These are phyloP conservation scores for Macroglossus sobrinus DNA, from an alignment of 2,113 vertebrate genomes.

Conservation along the genomic window DNA sequence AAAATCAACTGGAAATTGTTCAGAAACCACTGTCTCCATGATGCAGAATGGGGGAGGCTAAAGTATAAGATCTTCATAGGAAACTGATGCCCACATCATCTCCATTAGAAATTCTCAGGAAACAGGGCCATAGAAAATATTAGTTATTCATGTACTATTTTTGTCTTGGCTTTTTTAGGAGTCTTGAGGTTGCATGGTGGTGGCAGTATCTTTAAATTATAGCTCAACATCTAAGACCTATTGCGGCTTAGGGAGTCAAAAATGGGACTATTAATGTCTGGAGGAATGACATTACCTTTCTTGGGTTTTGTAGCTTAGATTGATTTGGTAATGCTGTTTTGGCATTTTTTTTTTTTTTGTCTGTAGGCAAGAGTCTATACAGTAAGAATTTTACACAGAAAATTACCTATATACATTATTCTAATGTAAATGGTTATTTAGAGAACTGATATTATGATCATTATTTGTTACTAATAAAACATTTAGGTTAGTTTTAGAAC, in stretches of 20 bases:
- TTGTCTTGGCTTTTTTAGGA: not conserved
- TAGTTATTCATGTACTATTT: not conserved
- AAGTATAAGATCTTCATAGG: not conserved
- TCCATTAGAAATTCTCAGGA: not conserved
- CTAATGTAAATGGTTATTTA: slow-evolving; percentile 22
- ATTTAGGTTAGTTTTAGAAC: slow-evolving; percentile 7
- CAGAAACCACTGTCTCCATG: not conserved
- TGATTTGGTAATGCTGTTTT: not conserved
- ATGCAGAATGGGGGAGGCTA: not conserved
- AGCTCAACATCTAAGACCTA: not conserved
- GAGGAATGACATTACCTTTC: not conserved
- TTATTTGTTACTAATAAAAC: slow-evolving; percentile 9
- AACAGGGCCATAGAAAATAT: not conserved
- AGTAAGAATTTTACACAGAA: not conserved
- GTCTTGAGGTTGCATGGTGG: not conserved
- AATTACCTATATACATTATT: slow-evolving; percentile 1
- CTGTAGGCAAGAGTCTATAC: not conserved
- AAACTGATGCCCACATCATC: not conserved
- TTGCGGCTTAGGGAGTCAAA: not conserved
- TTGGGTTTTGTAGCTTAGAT: slow-evolving; percentile 2
- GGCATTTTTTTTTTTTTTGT: not conserved
- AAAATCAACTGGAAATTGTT: not conserved
- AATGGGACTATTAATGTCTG: not conserved
- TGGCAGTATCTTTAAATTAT: slow-evolving; percentile 17
- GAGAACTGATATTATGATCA: not conserved